These are phyloP conservation scores for Phengaris arion DNA, from an alignment of 2,888 invertebrate genomes.

Conservation along the genomic window DNA sequence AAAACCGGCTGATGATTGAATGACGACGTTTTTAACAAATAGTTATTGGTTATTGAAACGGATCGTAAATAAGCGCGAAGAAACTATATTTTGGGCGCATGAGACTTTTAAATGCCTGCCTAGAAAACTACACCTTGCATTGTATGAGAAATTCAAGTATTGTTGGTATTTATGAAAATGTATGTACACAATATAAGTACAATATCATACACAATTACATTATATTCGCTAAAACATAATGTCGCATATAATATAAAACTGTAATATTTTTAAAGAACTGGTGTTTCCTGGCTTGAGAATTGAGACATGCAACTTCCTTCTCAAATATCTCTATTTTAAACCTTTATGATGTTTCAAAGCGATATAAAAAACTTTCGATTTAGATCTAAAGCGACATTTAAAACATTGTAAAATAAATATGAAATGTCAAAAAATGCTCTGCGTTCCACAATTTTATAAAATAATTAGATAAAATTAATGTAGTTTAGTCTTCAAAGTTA, in stretches of 20 bases:
- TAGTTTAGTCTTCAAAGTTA: slow-evolving; percentile 7
- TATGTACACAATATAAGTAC: too few species aligned
- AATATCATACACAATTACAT: neutral
- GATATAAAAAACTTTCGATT: neutral
- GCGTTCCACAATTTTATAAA: neutral
- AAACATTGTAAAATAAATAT: neutral
- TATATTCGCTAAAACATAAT: neutral
- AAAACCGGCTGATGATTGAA: too few species aligned
- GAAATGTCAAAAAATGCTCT: neutral
- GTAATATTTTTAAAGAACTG: neutral
- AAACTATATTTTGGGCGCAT: too few species aligned
- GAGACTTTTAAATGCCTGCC: too few species aligned
- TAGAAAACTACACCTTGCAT: too few species aligned
- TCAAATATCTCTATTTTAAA: slow-evolving; percentile 13
- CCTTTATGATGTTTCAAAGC: slow-evolving; percentile 10
- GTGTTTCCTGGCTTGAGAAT: neutral
- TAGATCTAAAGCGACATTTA: neutral
- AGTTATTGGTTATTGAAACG: too few species aligned
- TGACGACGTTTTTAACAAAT: too few species aligned
- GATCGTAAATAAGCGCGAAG: too few species aligned
- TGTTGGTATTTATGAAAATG: too few species aligned
- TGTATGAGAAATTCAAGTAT: too few species aligned
- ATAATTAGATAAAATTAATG: slow-evolving; percentile 1
- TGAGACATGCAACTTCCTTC: slow-evolving; percentile 8
- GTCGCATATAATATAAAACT: neutral